Base-by-base conservation (phyloP, 2,888 invertebrate genomes). In the Plutella xylostella region DNA sequence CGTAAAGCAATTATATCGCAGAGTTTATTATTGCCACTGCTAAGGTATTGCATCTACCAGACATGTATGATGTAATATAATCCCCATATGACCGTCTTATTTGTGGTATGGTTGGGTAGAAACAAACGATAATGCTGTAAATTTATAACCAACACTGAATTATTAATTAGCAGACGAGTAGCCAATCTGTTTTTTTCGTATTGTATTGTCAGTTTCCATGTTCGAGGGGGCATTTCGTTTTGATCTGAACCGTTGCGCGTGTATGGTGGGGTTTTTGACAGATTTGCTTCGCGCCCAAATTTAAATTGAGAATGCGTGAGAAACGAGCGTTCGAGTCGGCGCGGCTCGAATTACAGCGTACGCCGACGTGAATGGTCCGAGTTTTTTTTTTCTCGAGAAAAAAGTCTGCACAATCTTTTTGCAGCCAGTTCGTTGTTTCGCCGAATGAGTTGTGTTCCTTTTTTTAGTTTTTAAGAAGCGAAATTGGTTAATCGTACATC, bases 301-400 rank as follows among this genome's bases (percentile, higher is more conserved):
- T 72, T 56, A 59, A 75, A 76, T 69, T 65, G 62, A 62, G 72
- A 69, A 66, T 67, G 71, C 75, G 78, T 76, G 80, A 70, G 77
- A 79, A 74, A 68, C 54, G 61, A 68, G 74, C 56, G 65, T 37
- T 18, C 28, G 37, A 43, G 35, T 17, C 57, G 67, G 67, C 66
- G 52, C 57, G 60, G 55, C 58, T 69, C 66, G 60, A 68, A 68
- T 75, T 69, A 70, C 71, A 56, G 57, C 60, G 60, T 61, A 43
- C 37, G 43, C 57, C 66, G 68, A 74, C 67, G 63, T 68, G 71
- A 72, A 72, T 72, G 68, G 69, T 65, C 64, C 57, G 50, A 47
- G 55, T 52, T 51, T 53, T 51, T 50, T 42, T 48, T 43, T 46
- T 40, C 25, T 39, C 18, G 30, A 30, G 40, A 48, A 53, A 52